Base-by-base conservation (phyloP, 2,797 vertebrate genomes). In the Pseudomugil gertrudae region DNA sequence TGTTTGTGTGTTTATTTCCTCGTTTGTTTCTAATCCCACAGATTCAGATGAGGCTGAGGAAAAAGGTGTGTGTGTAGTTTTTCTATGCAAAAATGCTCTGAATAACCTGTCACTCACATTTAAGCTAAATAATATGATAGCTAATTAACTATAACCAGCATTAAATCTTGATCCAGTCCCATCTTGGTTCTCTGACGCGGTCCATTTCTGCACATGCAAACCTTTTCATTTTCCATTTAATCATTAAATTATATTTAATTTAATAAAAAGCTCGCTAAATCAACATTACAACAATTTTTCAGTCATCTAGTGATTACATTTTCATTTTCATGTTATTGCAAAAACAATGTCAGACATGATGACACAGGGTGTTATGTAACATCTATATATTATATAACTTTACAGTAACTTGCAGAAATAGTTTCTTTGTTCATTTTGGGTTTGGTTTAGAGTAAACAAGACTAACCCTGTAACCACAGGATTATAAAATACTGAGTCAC, bases 1-100 rank as follows among this genome's bases (percentile, higher is more conserved):
- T 6, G 4, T 40, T 17, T 24, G 14, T 27, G 10, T 15, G 4
- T 66, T 6, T 7, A n/a, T 10, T 30, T 52, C 2, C 2, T 23
- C 26, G n/a, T 57, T 7, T 53, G 48, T 69, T 63, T 56, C 24
- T 56, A 32, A 13, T 13, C 21, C 43, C 6, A n/a, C 43, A 57
- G 45, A 36, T 4, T 27, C 53, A 27, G 38, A 14, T 2, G 38
- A 54, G 7, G 4, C 7, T 29, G 66, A 60, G 1, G 30, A 26
- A n/a, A 6, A 36, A 21, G 40, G 27, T 59, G 47, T 35, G 19
- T 30, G 47, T 51, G 35, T 40, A 5, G 3, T 21, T 48, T 23
- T 10, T 4, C 3, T 23, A 9, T 11, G 23, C n/a, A 47, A 19
- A 21, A 10, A n/a, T 9, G 11, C 43, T 3, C n/a, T 21, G 19